A percentile compares a stretch with the other conserved stretches of the same genome.
Conservation (phyloP, 2,113 vertebrate genomes). For the Strix uralensis region DNA sequence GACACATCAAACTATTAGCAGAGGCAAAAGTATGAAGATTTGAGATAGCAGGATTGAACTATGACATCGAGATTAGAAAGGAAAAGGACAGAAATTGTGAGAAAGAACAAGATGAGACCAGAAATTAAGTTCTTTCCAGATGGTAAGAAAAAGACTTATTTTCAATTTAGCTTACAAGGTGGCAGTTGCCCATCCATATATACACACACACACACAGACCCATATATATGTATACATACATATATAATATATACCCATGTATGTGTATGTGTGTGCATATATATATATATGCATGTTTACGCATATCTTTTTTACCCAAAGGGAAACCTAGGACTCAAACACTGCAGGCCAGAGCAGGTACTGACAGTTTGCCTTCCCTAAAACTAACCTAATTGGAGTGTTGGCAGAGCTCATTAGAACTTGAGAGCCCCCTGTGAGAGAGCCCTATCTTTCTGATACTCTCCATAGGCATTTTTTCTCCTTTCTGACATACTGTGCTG, state of each 20-base stretch:
- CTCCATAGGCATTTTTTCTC: slow-evolving; percentile 4
- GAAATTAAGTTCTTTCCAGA: slow-evolving; percentile 6
- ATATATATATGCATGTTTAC: background rate
- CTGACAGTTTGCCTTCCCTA: background rate
- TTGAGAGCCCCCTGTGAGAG: background rate
- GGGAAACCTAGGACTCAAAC: background rate
- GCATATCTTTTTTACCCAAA: background rate
- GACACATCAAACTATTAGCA: slow-evolving; percentile 15
- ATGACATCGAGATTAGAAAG: slow-evolving; percentile 5
- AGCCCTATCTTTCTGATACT: background rate
- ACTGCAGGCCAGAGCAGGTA: background rate
- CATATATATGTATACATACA: background rate
- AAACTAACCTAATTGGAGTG: slow-evolving; percentile 22
- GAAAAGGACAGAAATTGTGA: slow-evolving; percentile 20
- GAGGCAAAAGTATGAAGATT: background rate
- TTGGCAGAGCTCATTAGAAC: slow-evolving; percentile 2
- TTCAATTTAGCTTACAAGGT: slow-evolving; percentile 25
- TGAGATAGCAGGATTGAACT: slow-evolving; percentile 23
- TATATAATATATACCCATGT: too few species aligned
- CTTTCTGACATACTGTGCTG: background rate
- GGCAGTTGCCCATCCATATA: background rate
- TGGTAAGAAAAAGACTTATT: slow-evolving; percentile 17
- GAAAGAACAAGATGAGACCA: slow-evolving; percentile 15
- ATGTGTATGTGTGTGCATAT: background rate
- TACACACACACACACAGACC: background rate